phyloP scores from a whole-genome alignment of 2,888 invertebrate species.

The Cataglyphis albicans region DNA sequence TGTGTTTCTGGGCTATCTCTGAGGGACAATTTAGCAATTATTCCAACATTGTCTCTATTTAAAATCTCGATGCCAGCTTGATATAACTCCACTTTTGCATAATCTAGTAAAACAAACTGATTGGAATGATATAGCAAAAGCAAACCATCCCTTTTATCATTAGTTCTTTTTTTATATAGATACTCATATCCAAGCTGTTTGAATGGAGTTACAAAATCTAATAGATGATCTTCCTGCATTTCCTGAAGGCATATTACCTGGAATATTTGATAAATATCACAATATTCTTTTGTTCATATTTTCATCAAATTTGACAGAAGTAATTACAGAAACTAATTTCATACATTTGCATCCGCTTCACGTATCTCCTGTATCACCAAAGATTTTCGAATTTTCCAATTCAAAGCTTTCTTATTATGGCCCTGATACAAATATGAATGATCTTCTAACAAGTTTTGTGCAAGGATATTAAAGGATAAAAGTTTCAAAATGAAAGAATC shows the following conservation, averaged over 20 bases:
- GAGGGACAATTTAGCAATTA: conserved; percentile 91
- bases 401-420: conserved; percentile 88
- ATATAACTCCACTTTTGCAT: conserved; percentile 90
- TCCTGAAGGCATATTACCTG: conserved; percentile 96
- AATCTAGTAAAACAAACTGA: conserved; percentile 90
- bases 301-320: background rate
- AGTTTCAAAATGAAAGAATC: conserved; percentile 89
- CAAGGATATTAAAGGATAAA: conserved; percentile 95
- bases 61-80: conserved; percentile 89
- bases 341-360: conserved; percentile 88
- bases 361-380: conserved; percentile 88
- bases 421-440: conserved; percentile 91
- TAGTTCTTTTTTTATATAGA: conserved; percentile 94
- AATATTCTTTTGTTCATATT: background rate
- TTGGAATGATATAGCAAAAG: conserved; percentile 93
- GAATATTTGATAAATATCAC: conserved; percentile 59
- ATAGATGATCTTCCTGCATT: conserved; percentile 92
- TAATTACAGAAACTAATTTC: conserved; percentile 79
- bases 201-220: conserved; percentile 88
- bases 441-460: conserved; percentile 92
- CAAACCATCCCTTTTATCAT: conserved; percentile 94
- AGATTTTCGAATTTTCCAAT: conserved; percentile 90
- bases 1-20: conserved; percentile 86
- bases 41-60: conserved; percentile 95
- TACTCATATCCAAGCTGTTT: conserved; percentile 89